These are phyloP conservation scores for Lanius ludovicianus DNA, from an alignment of 2,113 vertebrate species.

Conservation along the genomic window DNA sequence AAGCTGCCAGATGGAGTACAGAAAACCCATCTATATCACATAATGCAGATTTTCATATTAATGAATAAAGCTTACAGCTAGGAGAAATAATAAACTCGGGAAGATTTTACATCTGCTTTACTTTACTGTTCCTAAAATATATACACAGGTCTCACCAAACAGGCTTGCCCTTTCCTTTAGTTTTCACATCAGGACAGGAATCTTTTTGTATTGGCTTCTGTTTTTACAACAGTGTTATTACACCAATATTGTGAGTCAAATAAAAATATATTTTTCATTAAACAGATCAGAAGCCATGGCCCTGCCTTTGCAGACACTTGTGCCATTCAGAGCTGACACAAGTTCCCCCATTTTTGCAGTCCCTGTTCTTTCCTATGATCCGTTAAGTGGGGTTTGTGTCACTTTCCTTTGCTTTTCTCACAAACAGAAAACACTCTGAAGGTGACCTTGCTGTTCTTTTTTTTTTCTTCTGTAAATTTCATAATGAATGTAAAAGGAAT, in stretches of 20 bases:
- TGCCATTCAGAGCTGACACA: neutral
- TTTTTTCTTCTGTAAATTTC: constrained; percentile 20
- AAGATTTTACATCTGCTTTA: neutral
- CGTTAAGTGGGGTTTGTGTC: neutral
- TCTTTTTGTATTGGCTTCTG: neutral
- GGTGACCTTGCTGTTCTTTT: constrained; percentile 67
- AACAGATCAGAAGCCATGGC: neutral
- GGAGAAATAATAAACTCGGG: neutral
- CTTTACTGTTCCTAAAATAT: neutral
- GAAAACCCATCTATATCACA: neutral
- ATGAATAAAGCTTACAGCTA: neutral
- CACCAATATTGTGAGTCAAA: neutral
- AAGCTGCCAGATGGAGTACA: constrained; percentile 38
- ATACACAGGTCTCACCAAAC: neutral
- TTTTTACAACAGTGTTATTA: neutral
- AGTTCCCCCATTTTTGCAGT: neutral
- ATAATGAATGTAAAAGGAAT: constrained; percentile 71
- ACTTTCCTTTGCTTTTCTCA: neutral
- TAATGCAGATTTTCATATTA: constrained; percentile 15
- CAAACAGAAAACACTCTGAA: constrained; percentile 11
- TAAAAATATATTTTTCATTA: neutral
- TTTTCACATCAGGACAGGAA: neutral
- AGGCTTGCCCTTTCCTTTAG: neutral
- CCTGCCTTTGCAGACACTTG: neutral
- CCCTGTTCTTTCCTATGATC: neutral